Conservation (phyloP, 2,113 vertebrate genomes). For the Tichodroma muraria region DNA sequence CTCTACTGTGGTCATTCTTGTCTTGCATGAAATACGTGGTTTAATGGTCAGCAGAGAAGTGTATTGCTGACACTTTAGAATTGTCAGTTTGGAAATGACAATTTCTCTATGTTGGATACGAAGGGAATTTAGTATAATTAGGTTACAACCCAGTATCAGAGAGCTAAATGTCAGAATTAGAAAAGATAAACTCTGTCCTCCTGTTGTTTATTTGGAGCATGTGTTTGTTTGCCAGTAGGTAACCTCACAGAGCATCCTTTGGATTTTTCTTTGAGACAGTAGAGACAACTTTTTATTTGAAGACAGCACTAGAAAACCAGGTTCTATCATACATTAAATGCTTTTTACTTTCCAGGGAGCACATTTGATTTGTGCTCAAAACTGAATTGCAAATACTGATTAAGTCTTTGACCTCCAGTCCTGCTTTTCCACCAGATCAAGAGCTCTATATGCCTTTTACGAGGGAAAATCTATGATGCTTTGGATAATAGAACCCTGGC, state of each 20-base stretch:
- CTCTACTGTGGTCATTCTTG: neutral
- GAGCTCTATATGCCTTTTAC: conserved; percentile 95
- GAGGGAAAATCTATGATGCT: conserved; percentile 97
- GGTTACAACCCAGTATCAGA: neutral
- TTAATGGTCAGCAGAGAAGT: neutral
- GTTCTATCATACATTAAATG: neutral
- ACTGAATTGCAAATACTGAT: conserved; percentile 14
- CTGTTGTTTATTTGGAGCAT: neutral
- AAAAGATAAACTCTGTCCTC: neutral
- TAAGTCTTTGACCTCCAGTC: conserved; percentile 46
- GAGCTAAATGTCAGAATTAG: neutral
- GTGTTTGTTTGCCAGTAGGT: neutral
- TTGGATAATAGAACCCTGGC: conserved; percentile 94
- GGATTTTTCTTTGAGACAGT: neutral
- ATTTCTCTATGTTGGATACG: neutral
- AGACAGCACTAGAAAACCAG: neutral
- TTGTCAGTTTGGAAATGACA: neutral
- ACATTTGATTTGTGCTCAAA: conserved; percentile 31
- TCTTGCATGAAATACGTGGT: neutral
- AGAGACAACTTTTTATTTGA: neutral
- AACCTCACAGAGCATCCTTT: neutral
- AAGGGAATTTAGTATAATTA: neutral
- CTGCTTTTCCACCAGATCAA: conserved; percentile 81
- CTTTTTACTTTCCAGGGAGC: conserved; percentile 11
- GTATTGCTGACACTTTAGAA: neutral